These are phyloP conservation scores for Halesus radiatus DNA, from an alignment of 1,140 invertebrate genomes.

Conservation along the genomic window DNA sequence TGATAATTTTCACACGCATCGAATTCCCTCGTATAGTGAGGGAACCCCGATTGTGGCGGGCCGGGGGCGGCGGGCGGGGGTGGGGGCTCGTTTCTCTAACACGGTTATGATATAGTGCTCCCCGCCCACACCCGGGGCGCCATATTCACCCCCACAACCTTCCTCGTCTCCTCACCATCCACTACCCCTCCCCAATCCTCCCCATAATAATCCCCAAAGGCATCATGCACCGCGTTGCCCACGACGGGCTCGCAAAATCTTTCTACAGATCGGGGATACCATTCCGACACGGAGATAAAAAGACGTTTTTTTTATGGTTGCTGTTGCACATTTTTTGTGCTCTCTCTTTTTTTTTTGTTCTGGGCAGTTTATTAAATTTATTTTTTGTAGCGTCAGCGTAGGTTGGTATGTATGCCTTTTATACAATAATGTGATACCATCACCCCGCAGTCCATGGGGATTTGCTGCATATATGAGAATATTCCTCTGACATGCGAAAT, in stretches of 20 bases:
- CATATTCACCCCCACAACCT: not conserved
- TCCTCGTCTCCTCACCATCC: not conserved
- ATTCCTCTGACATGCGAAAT: no score
- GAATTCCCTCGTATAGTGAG: not conserved
- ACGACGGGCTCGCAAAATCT: not conserved
- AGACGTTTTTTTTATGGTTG: no score
- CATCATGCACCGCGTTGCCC: conserved; percentile 2
- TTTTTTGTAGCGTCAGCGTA: no score
- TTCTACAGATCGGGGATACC: not conserved
- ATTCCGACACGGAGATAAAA: no score
- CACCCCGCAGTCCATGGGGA: no score
- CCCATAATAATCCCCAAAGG: not conserved
- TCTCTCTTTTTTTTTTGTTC: no score
- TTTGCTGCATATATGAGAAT: no score
- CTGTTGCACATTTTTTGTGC: no score
- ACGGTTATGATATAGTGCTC: conserved; percentile 16
- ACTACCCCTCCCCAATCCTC: not conserved
- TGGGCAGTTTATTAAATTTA: no score
- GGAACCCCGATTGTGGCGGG: not conserved
- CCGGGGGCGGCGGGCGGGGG: not conserved
- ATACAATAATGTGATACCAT: no score
- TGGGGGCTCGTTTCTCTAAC: not conserved
- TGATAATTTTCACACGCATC: conserved; percentile 34
- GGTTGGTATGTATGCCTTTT: no score
- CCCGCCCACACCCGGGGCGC: not conserved